These are phyloP conservation scores for Drosophila macrothrix DNA, from an alignment of 2,888 invertebrate genomes.

Conservation along the genomic window DNA sequence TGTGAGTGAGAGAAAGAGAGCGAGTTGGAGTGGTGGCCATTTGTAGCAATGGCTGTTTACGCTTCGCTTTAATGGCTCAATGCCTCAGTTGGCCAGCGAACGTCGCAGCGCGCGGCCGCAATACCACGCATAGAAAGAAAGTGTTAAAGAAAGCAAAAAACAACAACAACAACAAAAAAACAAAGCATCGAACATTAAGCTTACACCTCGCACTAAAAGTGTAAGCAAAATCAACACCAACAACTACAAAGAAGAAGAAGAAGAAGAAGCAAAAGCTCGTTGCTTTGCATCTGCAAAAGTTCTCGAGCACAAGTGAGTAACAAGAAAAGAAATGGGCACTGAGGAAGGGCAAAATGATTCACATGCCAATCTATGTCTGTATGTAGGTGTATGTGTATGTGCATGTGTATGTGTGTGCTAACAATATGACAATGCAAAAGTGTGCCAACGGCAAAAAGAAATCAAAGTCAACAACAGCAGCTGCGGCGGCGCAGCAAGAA, in stretches of 20 bases:
- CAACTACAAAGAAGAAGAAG: background rate
- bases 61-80: slow-evolving; percentile 40
- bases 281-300: slow-evolving; percentile 11
- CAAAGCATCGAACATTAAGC: slow-evolving; percentile 13
- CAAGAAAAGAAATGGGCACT: slow-evolving; percentile 1
- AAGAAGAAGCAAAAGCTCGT: slow-evolving; percentile 4
- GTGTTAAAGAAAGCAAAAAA: slow-evolving; percentile 54
- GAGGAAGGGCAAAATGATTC: slow-evolving; percentile 12
- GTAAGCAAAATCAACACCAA: background rate
- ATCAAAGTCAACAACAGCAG: slow-evolving; percentile 57
- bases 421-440: slow-evolving; percentile 49
- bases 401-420: slow-evolving; percentile 20
- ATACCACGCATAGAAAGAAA: slow-evolving; percentile 65
- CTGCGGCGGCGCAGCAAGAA: slow-evolving; percentile 14
- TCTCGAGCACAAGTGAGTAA: slow-evolving; percentile 39
- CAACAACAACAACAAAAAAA: slow-evolving; percentile 2
- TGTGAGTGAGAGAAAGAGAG: slow-evolving; percentile 23
- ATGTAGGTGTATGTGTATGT: background rate
- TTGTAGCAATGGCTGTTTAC: slow-evolving; percentile 43
- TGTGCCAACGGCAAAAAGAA: slow-evolving; percentile 76
- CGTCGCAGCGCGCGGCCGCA: slow-evolving; percentile 69
- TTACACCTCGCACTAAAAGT: slow-evolving; percentile 4
- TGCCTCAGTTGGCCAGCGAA: slow-evolving; percentile 65
- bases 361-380: background rate
- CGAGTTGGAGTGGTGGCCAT: slow-evolving; percentile 49